These are phyloP conservation scores for Hippotragus niger DNA, from an alignment of 2,113 vertebrate genomes.

Conservation along the genomic window DNA sequence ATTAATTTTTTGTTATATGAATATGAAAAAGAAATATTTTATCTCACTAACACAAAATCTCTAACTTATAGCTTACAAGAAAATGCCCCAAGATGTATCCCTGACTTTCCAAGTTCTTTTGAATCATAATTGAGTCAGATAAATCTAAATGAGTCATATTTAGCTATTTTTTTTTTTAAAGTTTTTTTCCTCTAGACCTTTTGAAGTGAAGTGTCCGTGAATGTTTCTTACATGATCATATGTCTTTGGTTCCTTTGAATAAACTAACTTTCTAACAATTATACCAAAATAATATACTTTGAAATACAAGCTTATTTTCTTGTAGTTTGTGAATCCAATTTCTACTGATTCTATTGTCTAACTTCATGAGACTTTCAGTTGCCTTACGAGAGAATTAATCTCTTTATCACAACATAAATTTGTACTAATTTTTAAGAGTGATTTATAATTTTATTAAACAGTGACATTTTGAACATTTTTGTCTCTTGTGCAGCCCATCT, in stretches of 20 bases:
- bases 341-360: background rate
- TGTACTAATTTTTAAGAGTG: background rate
- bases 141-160: constrained; percentile 6
- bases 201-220: background rate
- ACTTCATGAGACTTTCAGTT: background rate
- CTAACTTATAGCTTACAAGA: background rate
- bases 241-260: background rate
- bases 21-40: background rate
- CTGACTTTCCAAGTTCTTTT: background rate
- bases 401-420: constrained; percentile 11
- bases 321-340: background rate
- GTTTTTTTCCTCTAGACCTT: background rate
- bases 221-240: background rate
- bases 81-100: background rate
- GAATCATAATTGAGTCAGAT: background rate
- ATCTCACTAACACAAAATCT: background rate
- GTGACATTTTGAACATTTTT: background rate
- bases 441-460: background rate
- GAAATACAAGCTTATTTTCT: constrained; percentile 21
- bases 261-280: background rate
- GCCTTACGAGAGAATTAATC: background rate
- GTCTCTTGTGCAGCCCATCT: constrained; percentile 85
- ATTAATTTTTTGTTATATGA: background rate
- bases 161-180: background rate
- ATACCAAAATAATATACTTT: constrained; percentile 10